phyloP scores from a whole-genome alignment of 1,140 invertebrate species.

The Euura saliciscinereae region DNA sequence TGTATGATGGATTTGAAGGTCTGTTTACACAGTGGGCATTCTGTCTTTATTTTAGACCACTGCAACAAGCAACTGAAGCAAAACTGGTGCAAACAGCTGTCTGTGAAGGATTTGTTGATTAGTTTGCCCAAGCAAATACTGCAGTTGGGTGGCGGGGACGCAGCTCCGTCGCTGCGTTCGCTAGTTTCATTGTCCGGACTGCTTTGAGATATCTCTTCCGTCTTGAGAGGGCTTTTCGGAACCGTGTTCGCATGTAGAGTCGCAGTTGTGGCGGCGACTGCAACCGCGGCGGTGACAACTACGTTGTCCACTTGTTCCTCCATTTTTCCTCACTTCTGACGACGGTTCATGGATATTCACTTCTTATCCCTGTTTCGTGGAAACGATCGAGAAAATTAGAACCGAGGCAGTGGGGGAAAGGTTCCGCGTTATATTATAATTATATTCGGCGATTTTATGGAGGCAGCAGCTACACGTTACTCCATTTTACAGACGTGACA shows the following conservation, averaged over 20 bases:
- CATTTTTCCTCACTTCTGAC: background rate
- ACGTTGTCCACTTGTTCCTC: background rate
- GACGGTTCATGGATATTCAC: background rate
- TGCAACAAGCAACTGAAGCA: slow-evolving; percentile 91
- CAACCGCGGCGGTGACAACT: background rate
- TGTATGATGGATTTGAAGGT: slow-evolving; percentile 90
- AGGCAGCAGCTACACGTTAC: no score
- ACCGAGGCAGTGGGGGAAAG: background rate
- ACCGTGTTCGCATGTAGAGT: background rate
- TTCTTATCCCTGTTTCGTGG: background rate
- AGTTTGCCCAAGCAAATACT: slow-evolving; percentile 89
- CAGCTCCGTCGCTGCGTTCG: slow-evolving; percentile 52
- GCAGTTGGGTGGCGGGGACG: slow-evolving; percentile 83
- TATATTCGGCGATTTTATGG: background rate
- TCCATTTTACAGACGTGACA: no score
- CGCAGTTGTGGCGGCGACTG: no score
- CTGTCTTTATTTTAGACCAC: slow-evolving; percentile 95
- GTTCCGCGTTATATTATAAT: background rate
- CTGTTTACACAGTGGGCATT: slow-evolving; percentile 94
- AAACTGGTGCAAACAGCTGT: slow-evolving; percentile 92
- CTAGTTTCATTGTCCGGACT: slow-evolving; percentile 29
- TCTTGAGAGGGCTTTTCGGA: slow-evolving; percentile 45
- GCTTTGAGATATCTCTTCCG: slow-evolving; percentile 38
- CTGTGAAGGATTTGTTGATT: slow-evolving; percentile 88
- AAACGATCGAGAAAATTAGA: background rate